These are phyloP conservation scores for Cotesia chilonis DNA, from an alignment of 1,140 invertebrate species.

Conservation along the genomic window DNA sequence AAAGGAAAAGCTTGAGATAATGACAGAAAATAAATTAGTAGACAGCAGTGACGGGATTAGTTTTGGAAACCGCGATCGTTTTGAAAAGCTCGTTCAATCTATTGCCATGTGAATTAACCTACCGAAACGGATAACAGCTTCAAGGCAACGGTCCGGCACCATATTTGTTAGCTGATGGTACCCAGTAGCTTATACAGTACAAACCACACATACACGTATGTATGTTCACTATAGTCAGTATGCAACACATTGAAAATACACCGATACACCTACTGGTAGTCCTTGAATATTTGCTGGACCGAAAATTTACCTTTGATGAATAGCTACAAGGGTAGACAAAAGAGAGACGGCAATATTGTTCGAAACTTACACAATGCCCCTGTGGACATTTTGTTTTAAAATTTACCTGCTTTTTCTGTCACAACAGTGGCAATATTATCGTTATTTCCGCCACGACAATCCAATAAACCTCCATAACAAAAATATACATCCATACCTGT, in stretches of 20 bases:
- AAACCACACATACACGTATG: no score
- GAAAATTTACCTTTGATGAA: conserved; percentile 25
- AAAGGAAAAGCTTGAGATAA: not conserved
- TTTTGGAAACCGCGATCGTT: conserved; percentile 6
- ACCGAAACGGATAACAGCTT: conserved; percentile 37
- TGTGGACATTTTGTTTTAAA: not conserved
- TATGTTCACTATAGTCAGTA: not conserved
- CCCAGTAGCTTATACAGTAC: not conserved
- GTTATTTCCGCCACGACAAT: no score
- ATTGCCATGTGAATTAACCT: conserved; percentile 29
- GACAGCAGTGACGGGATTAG: conserved; percentile 13
- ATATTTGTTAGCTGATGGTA: conserved; percentile 12
- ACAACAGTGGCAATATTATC: no score
- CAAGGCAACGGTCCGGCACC: conserved; percentile 21
- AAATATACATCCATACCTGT: not conserved
- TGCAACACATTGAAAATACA: not conserved
- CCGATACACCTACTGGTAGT: not conserved
- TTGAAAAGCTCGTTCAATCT: conserved; percentile 32
- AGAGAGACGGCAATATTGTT: not conserved
- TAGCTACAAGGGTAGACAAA: not conserved
- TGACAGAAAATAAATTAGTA: not conserved
- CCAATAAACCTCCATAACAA: no score
- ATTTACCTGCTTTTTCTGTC: conserved; percentile 1
- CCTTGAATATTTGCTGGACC: conserved; percentile 15
- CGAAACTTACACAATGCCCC: not conserved